phyloP scores from a whole-genome alignment of 35 echinoderm and acorn worm species.

The Chiridota heheva region DNA sequence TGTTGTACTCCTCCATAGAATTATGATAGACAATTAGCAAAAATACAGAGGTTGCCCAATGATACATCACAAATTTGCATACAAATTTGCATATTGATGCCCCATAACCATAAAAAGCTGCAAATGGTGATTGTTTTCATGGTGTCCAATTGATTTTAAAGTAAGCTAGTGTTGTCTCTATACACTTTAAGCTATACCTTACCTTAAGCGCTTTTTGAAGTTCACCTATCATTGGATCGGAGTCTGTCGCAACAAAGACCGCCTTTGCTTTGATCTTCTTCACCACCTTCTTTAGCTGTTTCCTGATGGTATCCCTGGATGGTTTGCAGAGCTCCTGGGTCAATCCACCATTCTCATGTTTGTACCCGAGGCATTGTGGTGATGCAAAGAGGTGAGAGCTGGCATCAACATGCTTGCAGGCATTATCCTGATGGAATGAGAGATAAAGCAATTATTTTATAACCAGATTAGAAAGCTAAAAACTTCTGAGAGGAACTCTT shows the following conservation, averaged over 20 bases:
- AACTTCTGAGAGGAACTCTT: background rate
- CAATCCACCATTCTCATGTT: slow-evolving; percentile 72
- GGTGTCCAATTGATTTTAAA: no score
- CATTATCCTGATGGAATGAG: slow-evolving; percentile 50
- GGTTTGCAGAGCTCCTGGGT: slow-evolving; percentile 76
- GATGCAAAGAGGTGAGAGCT: slow-evolving; percentile 80
- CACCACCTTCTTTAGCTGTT: slow-evolving; percentile 66
- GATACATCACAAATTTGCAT: no score
- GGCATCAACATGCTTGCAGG: slow-evolving; percentile 66
- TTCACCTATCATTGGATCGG: slow-evolving; percentile 63
- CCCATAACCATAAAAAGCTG: no score
- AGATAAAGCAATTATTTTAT: background rate
- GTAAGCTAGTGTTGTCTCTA: no score
- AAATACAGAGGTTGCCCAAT: no score
- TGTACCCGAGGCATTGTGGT: slow-evolving; percentile 85
- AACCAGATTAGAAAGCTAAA: background rate
- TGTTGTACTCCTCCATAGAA: no score
- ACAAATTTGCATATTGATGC: no score
- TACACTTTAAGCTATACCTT: no score
- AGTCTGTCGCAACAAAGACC: slow-evolving; percentile 90
- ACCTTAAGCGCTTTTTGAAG: slow-evolving; percentile 52
- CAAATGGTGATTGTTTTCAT: no score
- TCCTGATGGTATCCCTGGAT: slow-evolving; percentile 44
- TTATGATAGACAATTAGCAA: no score
- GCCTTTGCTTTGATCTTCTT: slow-evolving; percentile 84